Base-by-base conservation (phyloP, 2,888 invertebrate species). In the Icerya purchasi region DNA sequence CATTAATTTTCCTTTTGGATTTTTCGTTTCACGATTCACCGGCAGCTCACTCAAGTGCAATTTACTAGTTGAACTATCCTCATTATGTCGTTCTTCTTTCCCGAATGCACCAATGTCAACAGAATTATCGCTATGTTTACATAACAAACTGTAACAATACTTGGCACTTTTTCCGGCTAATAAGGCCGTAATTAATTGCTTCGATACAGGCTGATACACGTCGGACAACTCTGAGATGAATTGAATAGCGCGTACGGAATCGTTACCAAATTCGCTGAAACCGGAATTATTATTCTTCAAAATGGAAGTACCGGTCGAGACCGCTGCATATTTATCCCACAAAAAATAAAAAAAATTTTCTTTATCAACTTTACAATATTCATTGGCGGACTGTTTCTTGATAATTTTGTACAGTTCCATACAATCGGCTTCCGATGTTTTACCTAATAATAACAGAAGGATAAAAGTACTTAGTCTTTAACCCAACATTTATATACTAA, bases 161-260 rank as follows among this genome's bases (percentile, higher is more conserved):
- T 14, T 5, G 14, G 36, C 36, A 36, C 36, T 36, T 36, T 36
- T 36, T 8, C 36, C 36, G 36, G 14, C 36, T 5, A 36, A 14
- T 36, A 36, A 14, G 36, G 36, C 36, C 14, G 36, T 8, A 8
- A 36, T 36, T 36, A 36, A 36, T 36, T 36, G 8, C 36, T 5
- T 5, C 5, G 5, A 8, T 8, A 36, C 14, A 5, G 36, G 14
- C 5, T 14, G 8, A 14, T 36, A 36, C 14, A 36, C 14, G 5
- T 36, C 8, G 8, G 36, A 36, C 5, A 8, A 36, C 14, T 36
- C 36, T 3, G 56, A 19, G 1, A 50, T 52, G 10, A 86, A 72
- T 64, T 81, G 75, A 10, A 85, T 72, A 19, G 83, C 84, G 25
- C 75, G 70, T 62, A 87, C 74, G 0, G 87, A 88, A 66, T 80